phyloP scores from a whole-genome alignment of 1,140 invertebrate species.

The Drosophila pseudoananassae region DNA sequence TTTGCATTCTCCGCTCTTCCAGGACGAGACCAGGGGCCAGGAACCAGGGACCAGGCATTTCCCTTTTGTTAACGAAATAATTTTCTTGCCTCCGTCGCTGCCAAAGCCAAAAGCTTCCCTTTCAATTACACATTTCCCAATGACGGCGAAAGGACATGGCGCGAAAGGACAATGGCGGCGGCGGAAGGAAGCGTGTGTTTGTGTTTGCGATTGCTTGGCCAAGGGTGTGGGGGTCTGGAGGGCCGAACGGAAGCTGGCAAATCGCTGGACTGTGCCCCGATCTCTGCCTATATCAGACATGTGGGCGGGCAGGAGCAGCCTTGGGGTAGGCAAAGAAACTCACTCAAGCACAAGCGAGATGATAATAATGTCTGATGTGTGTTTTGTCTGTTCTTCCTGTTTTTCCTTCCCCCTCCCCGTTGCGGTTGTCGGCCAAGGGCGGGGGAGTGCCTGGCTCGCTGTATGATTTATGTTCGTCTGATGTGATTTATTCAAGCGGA shows the following conservation, averaged over 20 bases:
- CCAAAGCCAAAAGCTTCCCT: constrained; percentile 81
- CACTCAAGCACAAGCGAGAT: constrained; percentile 82
- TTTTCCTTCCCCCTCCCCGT: constrained; percentile 55
- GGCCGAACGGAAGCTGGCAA: constrained; percentile 56
- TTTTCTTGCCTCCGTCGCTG: constrained; percentile 69
- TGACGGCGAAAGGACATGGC: constrained; percentile 44
- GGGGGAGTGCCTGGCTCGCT: constrained; percentile 32
- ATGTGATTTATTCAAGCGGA: constrained; percentile 82
- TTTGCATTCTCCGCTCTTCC: constrained; percentile 22
- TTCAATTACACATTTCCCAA: constrained; percentile 82
- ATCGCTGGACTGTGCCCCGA: constrained; percentile 56
- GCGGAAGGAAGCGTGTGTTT: constrained; percentile 61
- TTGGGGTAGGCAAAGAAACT: constrained; percentile 69
- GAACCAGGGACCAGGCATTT: constrained; percentile 31
- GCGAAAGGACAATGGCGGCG: constrained; percentile 74
- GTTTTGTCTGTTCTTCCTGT: constrained; percentile 64
- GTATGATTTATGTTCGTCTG: constrained; percentile 81
- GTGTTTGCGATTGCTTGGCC: constrained; percentile 21
- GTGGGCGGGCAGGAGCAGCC: constrained; percentile 26
- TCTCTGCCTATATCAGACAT: constrained; percentile 68
- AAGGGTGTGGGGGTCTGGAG: constrained; percentile 7
- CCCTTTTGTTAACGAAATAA: constrained; percentile 83
- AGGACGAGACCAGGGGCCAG: background rate
- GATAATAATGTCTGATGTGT: constrained; percentile 83
- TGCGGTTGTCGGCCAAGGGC: constrained; percentile 12